Conservation (phyloP, 2,113 vertebrate genomes). For the Motacilla tschutschensis region DNA sequence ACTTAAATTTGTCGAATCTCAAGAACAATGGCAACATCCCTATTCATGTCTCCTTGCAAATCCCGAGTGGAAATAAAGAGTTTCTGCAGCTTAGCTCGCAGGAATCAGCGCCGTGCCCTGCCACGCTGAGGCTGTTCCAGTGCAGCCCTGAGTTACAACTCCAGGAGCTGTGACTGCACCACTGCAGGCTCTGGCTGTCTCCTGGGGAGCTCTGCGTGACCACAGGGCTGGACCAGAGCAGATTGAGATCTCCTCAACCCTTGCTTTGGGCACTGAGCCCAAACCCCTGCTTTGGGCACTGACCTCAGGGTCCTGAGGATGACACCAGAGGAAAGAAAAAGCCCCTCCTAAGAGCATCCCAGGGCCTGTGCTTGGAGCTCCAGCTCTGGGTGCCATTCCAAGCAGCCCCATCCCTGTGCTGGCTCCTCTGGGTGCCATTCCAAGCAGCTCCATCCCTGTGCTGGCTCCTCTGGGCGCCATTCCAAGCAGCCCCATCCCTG, state of each 20-base stretch:
- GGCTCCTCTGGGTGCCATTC: not conserved
- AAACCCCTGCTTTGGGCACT: too few species aligned
- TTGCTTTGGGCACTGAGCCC: not conserved
- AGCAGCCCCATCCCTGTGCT: not conserved
- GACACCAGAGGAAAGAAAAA: not conserved
- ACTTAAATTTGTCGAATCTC: not conserved
- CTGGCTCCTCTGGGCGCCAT: too few species aligned
- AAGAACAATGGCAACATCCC: not conserved
- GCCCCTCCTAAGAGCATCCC: not conserved
- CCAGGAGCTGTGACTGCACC: not conserved
- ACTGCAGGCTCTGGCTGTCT: not conserved
- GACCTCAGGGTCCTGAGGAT: not conserved
- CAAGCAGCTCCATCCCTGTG: too few species aligned
- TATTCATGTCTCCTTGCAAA: not conserved
- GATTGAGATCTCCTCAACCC: too few species aligned
- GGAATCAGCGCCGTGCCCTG: not conserved
- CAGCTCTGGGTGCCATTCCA: fast-evolving
- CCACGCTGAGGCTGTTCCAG: not conserved
- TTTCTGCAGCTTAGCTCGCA: not conserved
- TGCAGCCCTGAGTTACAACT: fast-evolving
- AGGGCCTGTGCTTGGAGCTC: not conserved
- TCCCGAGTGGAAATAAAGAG: not conserved
- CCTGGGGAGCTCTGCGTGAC: fast-evolving
- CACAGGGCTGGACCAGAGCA: not conserved
- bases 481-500: too few species aligned